Conservation (phyloP, 2,113 vertebrate species). For the Syngnathoides biaculeatus region DNA sequence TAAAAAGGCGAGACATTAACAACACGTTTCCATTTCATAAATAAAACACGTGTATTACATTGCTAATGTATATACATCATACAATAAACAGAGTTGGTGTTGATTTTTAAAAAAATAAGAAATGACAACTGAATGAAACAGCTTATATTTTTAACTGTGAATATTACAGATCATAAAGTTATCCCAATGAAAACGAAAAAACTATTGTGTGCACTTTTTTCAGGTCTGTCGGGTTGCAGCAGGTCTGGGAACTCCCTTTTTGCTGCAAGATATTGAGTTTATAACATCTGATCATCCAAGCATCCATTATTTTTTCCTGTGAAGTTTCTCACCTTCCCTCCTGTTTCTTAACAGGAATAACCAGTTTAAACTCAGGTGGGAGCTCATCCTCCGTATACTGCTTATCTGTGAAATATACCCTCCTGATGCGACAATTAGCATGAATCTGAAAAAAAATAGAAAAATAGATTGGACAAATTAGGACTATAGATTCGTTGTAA, state of each 20-base stretch:
- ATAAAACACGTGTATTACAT: background rate
- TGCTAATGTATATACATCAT: background rate
- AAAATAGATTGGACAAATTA: background rate
- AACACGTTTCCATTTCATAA: background rate
- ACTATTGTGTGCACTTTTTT: background rate
- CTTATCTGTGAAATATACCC: slow-evolving; percentile 96
- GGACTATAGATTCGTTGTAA: background rate
- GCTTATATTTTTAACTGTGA: background rate
- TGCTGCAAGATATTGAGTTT: background rate
- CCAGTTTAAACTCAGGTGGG: slow-evolving; percentile 95
- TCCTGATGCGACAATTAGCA: slow-evolving; percentile 91
- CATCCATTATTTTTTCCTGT: background rate
- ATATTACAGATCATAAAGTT: background rate
- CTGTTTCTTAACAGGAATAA: slow-evolving; percentile 87
- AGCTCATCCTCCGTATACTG: slow-evolving; percentile 95
- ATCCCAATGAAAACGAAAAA: background rate
- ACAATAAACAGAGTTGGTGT: background rate
- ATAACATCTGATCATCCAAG: background rate
- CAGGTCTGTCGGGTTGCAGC: background rate
- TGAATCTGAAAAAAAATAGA: slow-evolving; percentile 83
- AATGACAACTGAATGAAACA: background rate
- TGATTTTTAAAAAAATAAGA: slow-evolving; percentile 1
- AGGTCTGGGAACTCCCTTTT: slow-evolving; percentile 5
- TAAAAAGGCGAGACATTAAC: background rate
- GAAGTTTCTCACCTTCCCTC: slow-evolving; percentile 84